Evolutionary conservation across 2,113 vertebrate genomes (phyloP).

Genomic region (Hypomesus transpacificus): DNA sequence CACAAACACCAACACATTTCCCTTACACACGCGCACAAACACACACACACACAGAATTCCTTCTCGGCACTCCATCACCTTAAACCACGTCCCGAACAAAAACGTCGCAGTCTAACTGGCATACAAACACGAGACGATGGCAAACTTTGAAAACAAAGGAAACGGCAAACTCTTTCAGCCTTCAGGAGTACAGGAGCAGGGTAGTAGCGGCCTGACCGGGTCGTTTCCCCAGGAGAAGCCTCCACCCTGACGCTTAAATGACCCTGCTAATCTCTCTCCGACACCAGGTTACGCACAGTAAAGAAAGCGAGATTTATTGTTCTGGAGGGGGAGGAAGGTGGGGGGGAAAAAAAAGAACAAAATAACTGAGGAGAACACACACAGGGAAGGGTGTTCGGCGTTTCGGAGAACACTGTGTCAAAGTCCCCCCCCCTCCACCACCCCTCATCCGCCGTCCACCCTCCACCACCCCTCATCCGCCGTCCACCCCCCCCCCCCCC

Average conservation of each 20-base stretch:
- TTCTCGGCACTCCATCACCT: slow-evolving; percentile 12
- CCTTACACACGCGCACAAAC: background rate
- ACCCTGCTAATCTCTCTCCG: slow-evolving; percentile 41
- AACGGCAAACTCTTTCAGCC: slow-evolving; percentile 28
- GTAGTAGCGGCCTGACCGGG: slow-evolving; percentile 21
- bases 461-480: background rate
- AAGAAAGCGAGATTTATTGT: slow-evolving; percentile 52
- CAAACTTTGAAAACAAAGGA: slow-evolving; percentile 54
- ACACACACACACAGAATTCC: slow-evolving; percentile 13
- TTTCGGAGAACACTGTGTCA: slow-evolving; percentile 40
- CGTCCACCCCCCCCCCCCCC: too few species aligned
- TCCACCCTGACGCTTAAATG: slow-evolving; percentile 47
- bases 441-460: slow-evolving; percentile 1
- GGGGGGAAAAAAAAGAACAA: slow-evolving; percentile 31
- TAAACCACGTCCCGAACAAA: slow-evolving; percentile 20
- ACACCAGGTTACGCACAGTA: slow-evolving; percentile 31
- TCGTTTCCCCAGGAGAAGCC: slow-evolving; percentile 53
- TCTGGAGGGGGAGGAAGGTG: slow-evolving; percentile 24
- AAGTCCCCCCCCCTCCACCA: background rate
- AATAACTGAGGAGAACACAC: slow-evolving; percentile 40
- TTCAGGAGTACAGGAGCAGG: slow-evolving; percentile 41
- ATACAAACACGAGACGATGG: background rate
- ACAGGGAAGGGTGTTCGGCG: slow-evolving; percentile 36
- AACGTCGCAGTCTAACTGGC: slow-evolving; percentile 11
- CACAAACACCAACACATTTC: background rate